These are phyloP conservation scores for Mycteria americana DNA, from an alignment of 2,797 vertebrate species.

Conservation along the genomic window DNA sequence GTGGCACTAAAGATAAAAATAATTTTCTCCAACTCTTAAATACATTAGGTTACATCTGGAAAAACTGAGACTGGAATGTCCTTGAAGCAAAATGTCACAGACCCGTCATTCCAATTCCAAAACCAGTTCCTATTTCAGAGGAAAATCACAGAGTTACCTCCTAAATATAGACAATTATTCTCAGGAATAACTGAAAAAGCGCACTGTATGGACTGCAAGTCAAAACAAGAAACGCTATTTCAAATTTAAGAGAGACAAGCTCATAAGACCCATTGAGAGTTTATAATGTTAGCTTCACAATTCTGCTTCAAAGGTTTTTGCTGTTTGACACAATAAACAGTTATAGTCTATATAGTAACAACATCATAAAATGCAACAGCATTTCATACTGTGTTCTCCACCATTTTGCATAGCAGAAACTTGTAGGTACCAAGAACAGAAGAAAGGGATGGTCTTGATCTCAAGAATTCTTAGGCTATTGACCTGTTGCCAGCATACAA, in stretches of 20 bases:
- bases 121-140: not conserved
- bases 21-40: conserved; percentile 1
- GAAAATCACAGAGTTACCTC: not conserved
- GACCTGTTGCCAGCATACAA: not conserved
- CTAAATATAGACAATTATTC: conserved; percentile 20
- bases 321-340: not conserved
- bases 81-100: conserved; percentile 9
- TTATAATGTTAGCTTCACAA: not conserved
- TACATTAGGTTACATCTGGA: conserved; percentile 29
- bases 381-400: not conserved
- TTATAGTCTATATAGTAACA: not conserved
- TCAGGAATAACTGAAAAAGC: not conserved
- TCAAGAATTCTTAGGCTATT: not conserved
- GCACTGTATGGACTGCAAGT: not conserved
- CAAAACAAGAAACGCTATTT: not conserved
- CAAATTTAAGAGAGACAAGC: not conserved
- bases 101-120: not conserved
- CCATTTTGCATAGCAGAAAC: not conserved
- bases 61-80: conserved; percentile 45
- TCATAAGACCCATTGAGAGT: not conserved
- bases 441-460: not conserved
- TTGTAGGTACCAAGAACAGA: not conserved
- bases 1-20: conserved; percentile 34
- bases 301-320: not conserved
- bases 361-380: not conserved